These are phyloP conservation scores for Cremastinae sp. DNA, from an alignment of 2,888 invertebrate species.

Conservation along the genomic window DNA sequence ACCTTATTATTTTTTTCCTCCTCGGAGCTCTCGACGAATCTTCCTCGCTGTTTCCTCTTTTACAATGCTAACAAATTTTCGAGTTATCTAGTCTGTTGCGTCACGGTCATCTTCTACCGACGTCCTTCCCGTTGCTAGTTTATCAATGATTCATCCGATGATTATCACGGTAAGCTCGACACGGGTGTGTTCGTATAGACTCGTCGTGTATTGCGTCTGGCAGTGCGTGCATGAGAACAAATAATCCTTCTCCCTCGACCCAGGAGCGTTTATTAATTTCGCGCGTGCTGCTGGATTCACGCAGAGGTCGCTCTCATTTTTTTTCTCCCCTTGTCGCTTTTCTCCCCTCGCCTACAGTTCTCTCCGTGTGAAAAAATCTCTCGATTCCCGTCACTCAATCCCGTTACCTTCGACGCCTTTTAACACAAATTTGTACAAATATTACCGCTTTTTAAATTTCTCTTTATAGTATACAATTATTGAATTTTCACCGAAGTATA, in stretches of 20 bases:
- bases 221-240: constrained; percentile 55
- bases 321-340: constrained; percentile 1
- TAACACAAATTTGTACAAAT: background rate
- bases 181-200: constrained; percentile 6
- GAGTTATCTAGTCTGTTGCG: constrained; percentile 40
- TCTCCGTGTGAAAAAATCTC: constrained; percentile 17
- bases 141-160: background rate
- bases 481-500: background rate
- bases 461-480: background rate
- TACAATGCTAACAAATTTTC: background rate
- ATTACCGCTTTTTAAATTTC: background rate
- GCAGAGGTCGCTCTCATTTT: background rate
- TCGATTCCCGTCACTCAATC: background rate
- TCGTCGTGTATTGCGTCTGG: constrained; percentile 40
- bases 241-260: background rate
- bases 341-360: background rate
- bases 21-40: background rate
- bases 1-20: too few relatives aligned
- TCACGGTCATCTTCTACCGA: constrained; percentile 44
- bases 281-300: background rate
- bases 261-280: constrained; percentile 6
- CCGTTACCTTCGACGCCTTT: background rate
- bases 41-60: background rate
- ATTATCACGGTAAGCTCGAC: background rate
- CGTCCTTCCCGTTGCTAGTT: background rate